Base-by-base conservation (phyloP, 2,113 vertebrate genomes). In the Cochlearius cochlearius region DNA sequence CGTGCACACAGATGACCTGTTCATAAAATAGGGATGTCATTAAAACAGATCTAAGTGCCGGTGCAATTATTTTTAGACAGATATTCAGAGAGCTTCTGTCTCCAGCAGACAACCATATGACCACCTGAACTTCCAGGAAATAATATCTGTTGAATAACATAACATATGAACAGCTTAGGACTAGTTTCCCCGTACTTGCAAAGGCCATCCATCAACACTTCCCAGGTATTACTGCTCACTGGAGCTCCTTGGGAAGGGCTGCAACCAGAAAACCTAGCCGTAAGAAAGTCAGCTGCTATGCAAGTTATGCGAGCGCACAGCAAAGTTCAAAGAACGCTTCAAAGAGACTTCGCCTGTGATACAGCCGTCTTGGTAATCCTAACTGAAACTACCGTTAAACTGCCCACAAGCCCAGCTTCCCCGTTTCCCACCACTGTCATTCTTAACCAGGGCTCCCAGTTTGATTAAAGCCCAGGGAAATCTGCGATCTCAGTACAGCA, bases 1-100 rank as follows among this genome's bases (percentile, higher is more conserved):
- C 99, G 13, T 99, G 99, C 55, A 99, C 98, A 73, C 99, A 99
- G 97, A 99, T 99, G 64, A 99, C 99, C 99, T 99, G 97, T 74
- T 55, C 39, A 81, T 5, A 56, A 64, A 80, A 78, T 0, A 47
- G 3, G 4, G 38, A 9, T 5, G 18, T 12, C 45, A 72, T 60
- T 62, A 60, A 32, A 71, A 21, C 50, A 69, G 38, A 52, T 20
- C 3, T 12, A 26, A 63, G 20, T 27, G 43, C 15, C 47, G 13
- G 1, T 2, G 23, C 20, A 49, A 4, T 12, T 74, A 32, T 23
- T 62, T 81, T 53, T 19, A 86, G 20, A 38, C 41, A 90, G 32
- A 32, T 38, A 58, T 15, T 86, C 38, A 47, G 47, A 27, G 29
- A 32, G 21, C 6, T 92, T 41, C 62, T 80, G 12, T 23, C 41